Evolutionary conservation across 2,113 vertebrate species (phyloP), one percentile per base, ranked within the genome.

Genomic region (Pao palembangensis): DNA sequence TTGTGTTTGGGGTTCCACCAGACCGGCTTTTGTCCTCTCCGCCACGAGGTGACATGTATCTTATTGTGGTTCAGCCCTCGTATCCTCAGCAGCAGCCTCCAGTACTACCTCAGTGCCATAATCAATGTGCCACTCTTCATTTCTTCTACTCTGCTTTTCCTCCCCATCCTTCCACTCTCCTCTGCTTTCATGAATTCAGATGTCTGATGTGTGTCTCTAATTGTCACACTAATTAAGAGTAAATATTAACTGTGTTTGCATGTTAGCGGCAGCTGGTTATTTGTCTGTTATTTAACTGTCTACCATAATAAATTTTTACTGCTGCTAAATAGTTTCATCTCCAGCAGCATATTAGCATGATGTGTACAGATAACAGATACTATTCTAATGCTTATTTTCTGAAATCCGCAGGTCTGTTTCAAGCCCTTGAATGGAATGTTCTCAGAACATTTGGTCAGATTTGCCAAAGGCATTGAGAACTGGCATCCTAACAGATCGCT

Each of bases 51-150:
- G 49, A 69, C 58, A 47, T 18, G 55, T 21, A 48, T 67, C 69
- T 71, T 62, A 64, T 69, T 75, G 31, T 61, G 58, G 63, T 69
- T 73, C 59, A 69, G 65, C 63, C 63, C 51, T 69, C 62, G 59
- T 84, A 76, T 75, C 87, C 76, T 85, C 85, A 87, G 85, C 82
- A 85, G 25, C 47, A 74, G 74, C 71, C 64, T 64, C 58, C 55
- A 25, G 61, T 14, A 8, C 75, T 86, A 64, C 72, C 82, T 87
- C 85, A 82, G 52, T 51, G 78, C 75, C 51, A 10, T 64, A 71
- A 85, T 81, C 55, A 55, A 86, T 85, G 69, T 72, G 77, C 68
- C 82, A 5, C 58, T 56, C 66, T 67, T 17, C 23, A 55, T 58
- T 21, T 41, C 42, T n/a, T 17, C 49, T 49, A 57, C 55, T 60